Percentiles rank a stretch among this genome's conserved stretches.
phyloP scores from a whole-genome alignment of 1,140 invertebrate genomes.

The Hetaerina americana region DNA sequence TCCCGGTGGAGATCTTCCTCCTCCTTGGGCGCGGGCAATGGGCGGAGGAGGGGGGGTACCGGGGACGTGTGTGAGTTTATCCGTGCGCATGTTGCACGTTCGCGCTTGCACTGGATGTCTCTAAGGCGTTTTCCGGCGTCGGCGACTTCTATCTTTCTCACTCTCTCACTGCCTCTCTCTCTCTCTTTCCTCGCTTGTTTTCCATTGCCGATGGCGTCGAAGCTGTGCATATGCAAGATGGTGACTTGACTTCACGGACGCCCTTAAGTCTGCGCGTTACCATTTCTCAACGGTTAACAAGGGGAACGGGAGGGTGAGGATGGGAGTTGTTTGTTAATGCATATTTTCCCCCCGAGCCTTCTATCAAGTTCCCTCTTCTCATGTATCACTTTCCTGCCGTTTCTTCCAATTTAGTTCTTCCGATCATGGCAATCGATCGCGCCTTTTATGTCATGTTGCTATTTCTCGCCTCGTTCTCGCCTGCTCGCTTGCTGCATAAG shows the following conservation, averaged over 20 bases:
- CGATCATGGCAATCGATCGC: not conserved
- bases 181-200: not conserved
- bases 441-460: not conserved
- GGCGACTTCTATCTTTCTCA: too few species aligned
- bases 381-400: not conserved
- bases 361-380: not conserved
- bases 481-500: not conserved
- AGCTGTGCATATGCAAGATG: not conserved
- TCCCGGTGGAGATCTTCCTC: not conserved
- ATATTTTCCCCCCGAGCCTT: not conserved
- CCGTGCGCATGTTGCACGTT: not conserved
- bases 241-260: not conserved
- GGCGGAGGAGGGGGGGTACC: too few species aligned
- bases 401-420: not conserved
- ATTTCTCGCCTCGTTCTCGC: not conserved
- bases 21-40: too few species aligned
- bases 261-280: too few species aligned
- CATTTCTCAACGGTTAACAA: not conserved
- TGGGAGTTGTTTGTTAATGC: not conserved
- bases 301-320: not conserved
- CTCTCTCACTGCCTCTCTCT: too few species aligned
- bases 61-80: too few species aligned
- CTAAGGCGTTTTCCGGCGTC: not conserved
- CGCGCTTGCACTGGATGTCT: not conserved
- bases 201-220: not conserved